phyloP scores from a whole-genome alignment of 2,113 vertebrate species.

The Prolemur simus region DNA sequence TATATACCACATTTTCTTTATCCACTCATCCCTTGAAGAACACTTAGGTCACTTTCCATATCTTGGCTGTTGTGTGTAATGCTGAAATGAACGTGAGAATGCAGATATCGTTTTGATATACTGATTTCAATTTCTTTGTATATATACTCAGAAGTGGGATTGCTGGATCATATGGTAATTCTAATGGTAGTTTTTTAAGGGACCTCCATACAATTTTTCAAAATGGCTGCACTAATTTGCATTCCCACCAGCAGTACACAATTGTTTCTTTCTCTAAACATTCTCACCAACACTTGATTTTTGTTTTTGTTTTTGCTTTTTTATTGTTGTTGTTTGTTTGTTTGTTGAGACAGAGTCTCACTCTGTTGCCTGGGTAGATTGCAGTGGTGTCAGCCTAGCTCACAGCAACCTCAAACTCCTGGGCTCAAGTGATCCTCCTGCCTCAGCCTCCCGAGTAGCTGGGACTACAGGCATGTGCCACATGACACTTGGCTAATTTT shows the following conservation, averaged over 20 bases:
- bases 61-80: not conserved
- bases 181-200: not conserved
- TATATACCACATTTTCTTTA: not conserved
- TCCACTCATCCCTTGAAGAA: not conserved
- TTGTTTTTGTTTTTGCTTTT: no score
- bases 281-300: no score
- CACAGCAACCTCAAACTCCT: no score
- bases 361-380: no score
- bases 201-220: not conserved
- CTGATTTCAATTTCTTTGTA: not conserved
- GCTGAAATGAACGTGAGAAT: not conserved
- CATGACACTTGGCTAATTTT: no score
- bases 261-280: not conserved
- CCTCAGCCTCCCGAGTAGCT: no score
- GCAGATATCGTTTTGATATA: no score
- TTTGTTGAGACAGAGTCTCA: no score
- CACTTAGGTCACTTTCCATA: not conserved
- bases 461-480: no score
- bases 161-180: not conserved
- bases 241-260: not conserved
- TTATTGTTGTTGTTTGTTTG: no score
- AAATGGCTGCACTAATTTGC: not conserved
- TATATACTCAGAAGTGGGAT: not conserved
- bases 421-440: no score
- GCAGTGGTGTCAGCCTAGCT: no score